Evolutionary conservation across 1,140 invertebrate species (phyloP).

Genomic region (Heterodera carotae): DNA sequence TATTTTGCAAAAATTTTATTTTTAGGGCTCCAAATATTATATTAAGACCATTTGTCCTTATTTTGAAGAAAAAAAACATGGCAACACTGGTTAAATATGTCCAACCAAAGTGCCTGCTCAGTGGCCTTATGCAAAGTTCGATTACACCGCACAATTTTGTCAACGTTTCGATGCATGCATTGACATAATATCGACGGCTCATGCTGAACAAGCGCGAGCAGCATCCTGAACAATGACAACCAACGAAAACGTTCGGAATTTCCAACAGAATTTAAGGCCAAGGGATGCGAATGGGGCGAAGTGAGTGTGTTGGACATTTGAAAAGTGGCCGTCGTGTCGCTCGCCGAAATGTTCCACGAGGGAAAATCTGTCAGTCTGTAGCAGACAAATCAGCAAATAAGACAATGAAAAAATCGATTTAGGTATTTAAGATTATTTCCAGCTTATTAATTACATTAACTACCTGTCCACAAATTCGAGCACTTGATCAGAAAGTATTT

Average conservation of each 20-base stretch:
- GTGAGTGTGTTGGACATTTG: neutral
- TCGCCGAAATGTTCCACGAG: neutral
- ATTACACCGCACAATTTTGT: constrained; percentile 44
- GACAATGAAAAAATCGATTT: neutral
- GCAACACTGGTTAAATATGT: too few relatives aligned
- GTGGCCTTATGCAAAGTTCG: constrained; percentile 44
- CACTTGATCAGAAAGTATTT: constrained; percentile 45
- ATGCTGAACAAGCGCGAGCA: constrained; percentile 52
- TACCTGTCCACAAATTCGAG: constrained; percentile 46
- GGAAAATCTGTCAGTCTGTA: constrained; percentile 25
- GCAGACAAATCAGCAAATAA: neutral
- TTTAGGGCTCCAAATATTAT: too few relatives aligned
- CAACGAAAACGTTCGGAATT: constrained; percentile 30
- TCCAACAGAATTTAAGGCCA: neutral
- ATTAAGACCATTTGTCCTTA: too few relatives aligned
- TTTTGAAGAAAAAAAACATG: too few relatives aligned
- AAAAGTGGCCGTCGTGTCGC: neutral
- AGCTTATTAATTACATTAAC: constrained; percentile 22
- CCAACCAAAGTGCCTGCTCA: constrained; percentile 50
- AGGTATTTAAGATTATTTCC: too few relatives aligned
- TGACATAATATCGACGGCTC: constrained; percentile 50
- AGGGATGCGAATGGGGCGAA: neutral
- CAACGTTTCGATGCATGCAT: constrained; percentile 46
- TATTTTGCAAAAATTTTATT: too few relatives aligned
- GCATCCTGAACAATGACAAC: constrained; percentile 42